A percentile compares a stretch with the other conserved stretches of the same genome.
Evolutionary conservation across 2,888 invertebrate species (phyloP).

Genomic region (Ectobius pallidus): DNA sequence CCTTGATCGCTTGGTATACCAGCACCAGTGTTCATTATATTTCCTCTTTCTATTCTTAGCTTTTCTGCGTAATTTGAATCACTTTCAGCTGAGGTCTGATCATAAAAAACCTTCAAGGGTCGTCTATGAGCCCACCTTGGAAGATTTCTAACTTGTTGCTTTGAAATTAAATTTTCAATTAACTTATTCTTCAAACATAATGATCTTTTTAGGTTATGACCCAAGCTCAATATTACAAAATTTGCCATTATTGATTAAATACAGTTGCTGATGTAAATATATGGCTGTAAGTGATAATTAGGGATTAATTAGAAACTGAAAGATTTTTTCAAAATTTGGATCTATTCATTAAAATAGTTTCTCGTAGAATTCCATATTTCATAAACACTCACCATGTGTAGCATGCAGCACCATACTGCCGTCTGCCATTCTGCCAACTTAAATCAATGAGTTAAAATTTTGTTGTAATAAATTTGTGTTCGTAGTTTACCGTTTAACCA

Average conservation of each 20-base stretch:
- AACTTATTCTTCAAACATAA: background rate
- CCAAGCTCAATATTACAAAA: background rate
- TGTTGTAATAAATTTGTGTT: no score
- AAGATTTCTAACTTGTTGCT: background rate
- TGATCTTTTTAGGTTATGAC: background rate
- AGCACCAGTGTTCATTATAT: slow-evolving; percentile 44
- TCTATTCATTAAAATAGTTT: no score
- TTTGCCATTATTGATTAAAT: background rate
- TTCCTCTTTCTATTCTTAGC: slow-evolving; percentile 55
- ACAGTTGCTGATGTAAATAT: background rate
- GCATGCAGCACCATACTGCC: no score
- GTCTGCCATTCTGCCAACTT: no score
- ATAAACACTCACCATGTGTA: no score
- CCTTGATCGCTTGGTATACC: background rate
- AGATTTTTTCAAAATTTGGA: no score
- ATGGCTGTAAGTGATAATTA: background rate
- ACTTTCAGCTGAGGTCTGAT: slow-evolving; percentile 55
- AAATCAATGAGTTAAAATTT: no score
- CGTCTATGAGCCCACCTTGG: slow-evolving; percentile 60
- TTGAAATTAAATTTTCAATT: background rate
- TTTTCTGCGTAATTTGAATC: slow-evolving; percentile 46
- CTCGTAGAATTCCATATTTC: no score
- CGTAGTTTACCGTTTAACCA: no score
- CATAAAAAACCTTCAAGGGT: slow-evolving; percentile 60
- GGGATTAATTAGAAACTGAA: no score